Base-by-base conservation (phyloP, 1,140 invertebrate genomes). In the Drosophila rufa region DNA sequence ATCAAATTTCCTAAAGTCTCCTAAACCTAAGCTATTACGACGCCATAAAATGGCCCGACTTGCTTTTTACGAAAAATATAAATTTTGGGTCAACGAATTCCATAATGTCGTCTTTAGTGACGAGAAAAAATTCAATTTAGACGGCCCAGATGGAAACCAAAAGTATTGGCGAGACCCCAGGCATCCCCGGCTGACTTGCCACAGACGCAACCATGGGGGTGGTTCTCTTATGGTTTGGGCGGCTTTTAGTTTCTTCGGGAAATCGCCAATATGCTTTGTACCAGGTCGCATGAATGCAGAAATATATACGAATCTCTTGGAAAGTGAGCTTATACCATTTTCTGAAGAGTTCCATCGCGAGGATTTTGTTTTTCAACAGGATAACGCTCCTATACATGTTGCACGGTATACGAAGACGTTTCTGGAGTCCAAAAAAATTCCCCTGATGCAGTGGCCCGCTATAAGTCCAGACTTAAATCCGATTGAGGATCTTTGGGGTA, bases 381-480 rank as follows among this genome's bases (percentile, higher is more conserved):
- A 51, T 43, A 43, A 62, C 47, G 60, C 36, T 64, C 46, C 22
- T 51, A 53, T 36, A 60, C 14, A 48, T 3, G 33, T 50, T n/a
- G 46, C 19, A 17, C 17, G 14, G 59, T n/a, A 61, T 27, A 48
- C 46, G 17, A 25, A 33, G 59, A 3, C 14, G 33, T 62, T 62
- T 17, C 33, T 38, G 5, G 22, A 22, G 1, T 22, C 22, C 22
- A 22, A 48, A 9, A 19, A 9, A 19, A 50, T 50, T 2, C 3
- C 36, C 15, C 9, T 67, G 36, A 50, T 46, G 42, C 11, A 56
- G 19, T 22, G 42, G 51, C 38, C 48, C 5, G 38, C 48, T 12
- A 22, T 51, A 36, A 53, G 61, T 64, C 61, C 48, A 11, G 48
- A 64, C n/a, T 43, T 64, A 11, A 53, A 64, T 33, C 38, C 48